phyloP scores from a whole-genome alignment of 2,888 invertebrate genomes.

The Drosophila cognata region DNA sequence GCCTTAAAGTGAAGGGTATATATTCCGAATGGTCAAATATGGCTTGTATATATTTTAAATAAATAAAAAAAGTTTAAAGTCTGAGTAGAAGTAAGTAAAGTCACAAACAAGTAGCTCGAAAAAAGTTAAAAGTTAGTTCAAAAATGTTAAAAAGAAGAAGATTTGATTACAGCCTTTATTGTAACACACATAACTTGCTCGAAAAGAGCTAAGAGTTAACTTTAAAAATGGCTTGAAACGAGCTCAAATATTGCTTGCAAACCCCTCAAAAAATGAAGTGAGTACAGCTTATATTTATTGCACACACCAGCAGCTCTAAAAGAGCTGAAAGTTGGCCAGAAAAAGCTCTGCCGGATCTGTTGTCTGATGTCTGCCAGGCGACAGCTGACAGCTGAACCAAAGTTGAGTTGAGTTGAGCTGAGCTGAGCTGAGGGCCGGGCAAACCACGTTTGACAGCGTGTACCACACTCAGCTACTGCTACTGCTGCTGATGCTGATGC shows the following conservation, averaged over 20 bases:
- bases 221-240: background rate
- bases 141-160: too few species aligned
- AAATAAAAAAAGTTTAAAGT: background rate
- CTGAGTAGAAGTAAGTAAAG: too few species aligned
- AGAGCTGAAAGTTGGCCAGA: background rate
- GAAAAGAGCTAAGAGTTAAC: too few species aligned
- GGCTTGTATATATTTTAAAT: too few species aligned
- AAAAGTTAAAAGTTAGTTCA: too few species aligned
- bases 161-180: too few species aligned
- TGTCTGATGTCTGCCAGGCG: slow-evolving; percentile 34
- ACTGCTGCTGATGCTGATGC: background rate
- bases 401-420: slow-evolving; percentile 34
- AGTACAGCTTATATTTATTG: background rate
- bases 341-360: slow-evolving; percentile 2
- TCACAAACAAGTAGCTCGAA: too few species aligned
- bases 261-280: background rate
- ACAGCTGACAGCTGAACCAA: slow-evolving; percentile 44
- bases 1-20: background rate
- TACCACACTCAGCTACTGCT: slow-evolving; percentile 10
- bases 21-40: too few species aligned
- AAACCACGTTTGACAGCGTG: slow-evolving; percentile 52
- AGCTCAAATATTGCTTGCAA: background rate
- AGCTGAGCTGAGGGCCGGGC: slow-evolving; percentile 21
- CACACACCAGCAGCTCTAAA: background rate
- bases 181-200: too few species aligned